These are phyloP conservation scores for Microdon myrmicae DNA, from an alignment of 2,888 invertebrate genomes.

Conservation along the genomic window DNA sequence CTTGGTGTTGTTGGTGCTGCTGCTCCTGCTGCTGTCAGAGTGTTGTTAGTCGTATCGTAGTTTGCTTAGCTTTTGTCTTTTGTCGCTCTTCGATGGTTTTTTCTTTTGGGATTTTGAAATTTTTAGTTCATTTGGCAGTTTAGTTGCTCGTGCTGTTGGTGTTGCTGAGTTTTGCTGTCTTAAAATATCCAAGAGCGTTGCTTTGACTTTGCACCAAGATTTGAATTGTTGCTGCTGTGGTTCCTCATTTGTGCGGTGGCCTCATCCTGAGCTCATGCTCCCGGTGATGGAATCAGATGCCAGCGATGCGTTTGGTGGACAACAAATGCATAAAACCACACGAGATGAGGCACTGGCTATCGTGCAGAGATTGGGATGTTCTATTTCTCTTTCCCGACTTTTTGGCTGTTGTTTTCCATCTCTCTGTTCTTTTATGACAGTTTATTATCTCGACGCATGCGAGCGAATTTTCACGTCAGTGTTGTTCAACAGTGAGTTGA, in stretches of 20 bases:
- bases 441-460: slow-evolving; percentile 17
- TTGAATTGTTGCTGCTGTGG: no score
- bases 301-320: slow-evolving; percentile 12
- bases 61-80: not conserved
- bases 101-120: no score
- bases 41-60: not conserved
- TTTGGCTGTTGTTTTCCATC: not conserved
- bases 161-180: slow-evolving; percentile 17
- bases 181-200: slow-evolving; percentile 23
- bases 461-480: no score
- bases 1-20: slow-evolving; percentile 13
- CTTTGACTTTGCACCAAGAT: slow-evolving; percentile 18
- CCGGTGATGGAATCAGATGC: not conserved
- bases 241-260: not conserved
- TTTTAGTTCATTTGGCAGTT: no score
- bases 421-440: not conserved
- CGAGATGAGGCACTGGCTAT: slow-evolving; percentile 3
- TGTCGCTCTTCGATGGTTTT: not conserved
- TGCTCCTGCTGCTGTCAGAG: slow-evolving; percentile 3
- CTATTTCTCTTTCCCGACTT: no score
- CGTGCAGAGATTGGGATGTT: no score
- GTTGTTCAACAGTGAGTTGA: no score
- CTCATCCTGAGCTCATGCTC: not conserved
- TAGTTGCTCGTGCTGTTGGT: slow-evolving; percentile 1
- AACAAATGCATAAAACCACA: slow-evolving; percentile 18